Percentiles rank a stretch among this genome's conserved stretches.
These are phyloP conservation scores for Papilio xuthus DNA, from an alignment of 1,140 invertebrate species.

Conservation along the genomic window DNA sequence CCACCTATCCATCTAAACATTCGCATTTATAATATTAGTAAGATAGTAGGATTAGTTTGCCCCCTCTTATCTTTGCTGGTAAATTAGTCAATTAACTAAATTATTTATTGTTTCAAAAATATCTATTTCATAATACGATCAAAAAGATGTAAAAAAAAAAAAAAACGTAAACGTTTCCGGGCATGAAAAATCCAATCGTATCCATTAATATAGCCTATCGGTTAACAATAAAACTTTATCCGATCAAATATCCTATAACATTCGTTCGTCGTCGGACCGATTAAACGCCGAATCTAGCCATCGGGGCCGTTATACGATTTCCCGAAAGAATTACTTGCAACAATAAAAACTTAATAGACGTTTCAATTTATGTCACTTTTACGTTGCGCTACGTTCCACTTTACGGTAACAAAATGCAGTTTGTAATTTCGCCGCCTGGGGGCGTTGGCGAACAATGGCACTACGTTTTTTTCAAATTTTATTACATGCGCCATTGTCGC, in stretches of 20 bases:
- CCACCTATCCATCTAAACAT: no score
- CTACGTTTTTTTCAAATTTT: conserved; percentile 63
- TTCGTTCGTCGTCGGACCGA: conserved; percentile 43
- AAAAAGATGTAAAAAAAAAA: background rate
- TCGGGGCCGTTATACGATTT: conserved; percentile 47
- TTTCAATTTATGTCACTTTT: conserved; percentile 61
- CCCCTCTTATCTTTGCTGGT: no score
- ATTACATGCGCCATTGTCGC: conserved; percentile 59
- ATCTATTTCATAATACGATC: background rate
- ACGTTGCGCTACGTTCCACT: conserved; percentile 47
- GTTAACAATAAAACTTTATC: conserved; percentile 32
- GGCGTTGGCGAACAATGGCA: conserved; percentile 52
- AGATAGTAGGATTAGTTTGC: no score
- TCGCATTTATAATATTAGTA: no score
- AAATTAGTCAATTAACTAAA: no score
- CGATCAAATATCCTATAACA: conserved; percentile 38
- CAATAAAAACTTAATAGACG: conserved; percentile 68
- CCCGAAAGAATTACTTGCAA: conserved; percentile 51
- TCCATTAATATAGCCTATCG: conserved; percentile 37
- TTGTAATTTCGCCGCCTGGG: conserved; percentile 53
- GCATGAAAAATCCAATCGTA: conserved; percentile 23
- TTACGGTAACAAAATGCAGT: conserved; percentile 55
- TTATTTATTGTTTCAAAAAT: background rate
- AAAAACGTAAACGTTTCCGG: background rate
- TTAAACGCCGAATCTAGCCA: conserved; percentile 49